Evolutionary conservation across 2,888 invertebrate genomes (phyloP), one percentile per base, ranked within the genome.

Genomic region (Desoria tigrina): DNA sequence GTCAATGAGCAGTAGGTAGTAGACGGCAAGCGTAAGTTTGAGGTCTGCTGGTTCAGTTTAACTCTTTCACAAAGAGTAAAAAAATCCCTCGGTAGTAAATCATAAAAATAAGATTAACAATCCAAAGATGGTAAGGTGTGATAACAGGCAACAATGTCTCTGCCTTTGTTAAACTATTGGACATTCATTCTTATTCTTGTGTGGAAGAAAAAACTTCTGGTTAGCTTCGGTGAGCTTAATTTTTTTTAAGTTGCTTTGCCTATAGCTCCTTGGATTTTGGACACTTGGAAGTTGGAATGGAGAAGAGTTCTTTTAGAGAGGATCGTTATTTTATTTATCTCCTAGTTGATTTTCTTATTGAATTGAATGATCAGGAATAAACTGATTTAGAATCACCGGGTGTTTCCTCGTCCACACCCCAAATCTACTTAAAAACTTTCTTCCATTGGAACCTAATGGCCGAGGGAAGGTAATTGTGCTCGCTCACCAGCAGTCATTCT

Each of bases 301-400:
- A n/a, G n/a, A n/a, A n/a, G n/a, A n/a, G n/a, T n/a, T 32, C 32
- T 32, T 32, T 32, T 32, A 11, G 32, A 32, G 32, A 32, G 32
- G 6, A 24, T 51, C 28, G 24, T 14, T n/a, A 28, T 39, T 23
- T 26, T 27, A 37, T n/a, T 55, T 28, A 37, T 55, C 37, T 49
- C 59, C 11, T 11, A 37, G 28, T 26, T 50, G 39, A 32, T 49
- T 28, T 24, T 39, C 23, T 51, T 39, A 56, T 59, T 64, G 51
- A 51, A 51, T 51, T 51, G 64, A 64, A 64, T 59, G 64, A 64
- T 59, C 59, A 64, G 54, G 27, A 59, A 59, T 54, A 65, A 60
- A 65, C 56, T 62, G 61, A 64, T 63, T 68, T 61, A 27, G 49
- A 64, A 63, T 68, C 67, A 61, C 57, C 67, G 67, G 67, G 67